These are phyloP conservation scores for Galbula dea DNA, from an alignment of 2,113 vertebrate genomes.

Conservation along the genomic window DNA sequence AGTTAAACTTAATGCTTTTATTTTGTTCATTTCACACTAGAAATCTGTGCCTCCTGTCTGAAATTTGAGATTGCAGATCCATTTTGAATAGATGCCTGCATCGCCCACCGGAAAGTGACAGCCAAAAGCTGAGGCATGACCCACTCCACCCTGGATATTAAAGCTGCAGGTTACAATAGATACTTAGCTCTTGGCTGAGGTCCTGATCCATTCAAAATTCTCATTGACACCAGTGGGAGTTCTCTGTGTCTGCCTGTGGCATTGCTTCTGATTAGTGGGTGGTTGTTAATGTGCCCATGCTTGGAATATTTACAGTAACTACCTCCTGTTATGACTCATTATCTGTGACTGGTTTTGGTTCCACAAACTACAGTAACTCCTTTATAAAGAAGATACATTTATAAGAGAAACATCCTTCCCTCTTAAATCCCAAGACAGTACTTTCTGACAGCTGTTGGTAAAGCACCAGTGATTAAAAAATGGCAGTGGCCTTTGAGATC, in stretches of 20 bases:
- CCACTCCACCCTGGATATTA: background rate
- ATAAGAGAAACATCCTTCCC: background rate
- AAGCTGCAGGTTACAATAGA: background rate
- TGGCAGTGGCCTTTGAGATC: background rate
- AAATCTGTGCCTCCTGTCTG: background rate
- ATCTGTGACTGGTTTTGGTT: background rate
- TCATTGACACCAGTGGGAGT: slow-evolving; percentile 13
- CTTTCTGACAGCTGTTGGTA: background rate
- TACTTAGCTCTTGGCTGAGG: background rate
- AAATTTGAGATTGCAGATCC: background rate
- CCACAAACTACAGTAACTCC: background rate
- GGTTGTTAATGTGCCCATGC: slow-evolving; percentile 57
- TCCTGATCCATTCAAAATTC: slow-evolving; percentile 37
- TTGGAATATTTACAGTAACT: slow-evolving; percentile 60
- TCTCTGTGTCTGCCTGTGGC: slow-evolving; percentile 21
- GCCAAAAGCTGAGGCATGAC: background rate
- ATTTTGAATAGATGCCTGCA: background rate
- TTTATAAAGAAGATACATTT: background rate
- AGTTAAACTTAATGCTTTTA: background rate
- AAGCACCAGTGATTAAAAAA: background rate
- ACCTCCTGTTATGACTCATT: slow-evolving; percentile 54
- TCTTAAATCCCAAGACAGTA: background rate
- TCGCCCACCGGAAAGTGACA: background rate
- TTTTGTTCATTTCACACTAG: background rate
- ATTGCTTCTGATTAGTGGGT: slow-evolving; percentile 45